These are phyloP conservation scores for Odontocolon sp. DNA, from an alignment of 2,888 invertebrate genomes.

Conservation along the genomic window DNA sequence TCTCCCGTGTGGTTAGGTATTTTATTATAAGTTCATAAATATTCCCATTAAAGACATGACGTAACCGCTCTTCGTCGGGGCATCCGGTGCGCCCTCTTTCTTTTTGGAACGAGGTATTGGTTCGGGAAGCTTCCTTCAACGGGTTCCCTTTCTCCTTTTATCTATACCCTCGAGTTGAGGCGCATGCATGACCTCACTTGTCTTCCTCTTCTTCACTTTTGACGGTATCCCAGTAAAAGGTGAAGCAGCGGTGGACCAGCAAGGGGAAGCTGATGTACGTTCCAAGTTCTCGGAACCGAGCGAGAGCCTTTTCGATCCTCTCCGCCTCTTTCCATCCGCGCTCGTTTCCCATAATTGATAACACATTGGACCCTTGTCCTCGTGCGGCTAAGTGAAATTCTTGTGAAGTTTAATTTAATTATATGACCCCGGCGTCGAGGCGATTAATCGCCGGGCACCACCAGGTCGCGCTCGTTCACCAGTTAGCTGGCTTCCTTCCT, in stretches of 20 bases:
- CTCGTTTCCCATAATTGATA: conserved; percentile 69
- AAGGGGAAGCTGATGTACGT: conserved; percentile 52
- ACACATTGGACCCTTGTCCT: conserved; percentile 71
- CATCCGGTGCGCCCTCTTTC: neutral
- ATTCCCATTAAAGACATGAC: conserved; percentile 50
- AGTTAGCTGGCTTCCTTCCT: conserved; percentile 24
- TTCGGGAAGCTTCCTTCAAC: neutral
- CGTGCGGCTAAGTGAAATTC: conserved; percentile 74
- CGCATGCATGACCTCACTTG: neutral
- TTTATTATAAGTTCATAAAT: conserved; percentile 61
- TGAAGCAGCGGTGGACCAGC: neutral
- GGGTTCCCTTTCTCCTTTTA: neutral
- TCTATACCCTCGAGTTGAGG: conserved; percentile 13
- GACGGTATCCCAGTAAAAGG: conserved; percentile 8
- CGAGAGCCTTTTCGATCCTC: conserved; percentile 59
- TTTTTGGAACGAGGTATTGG: neutral
- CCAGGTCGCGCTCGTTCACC: conserved; percentile 29
- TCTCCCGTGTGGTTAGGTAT: conserved; percentile 41
- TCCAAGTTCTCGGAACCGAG: conserved; percentile 46
- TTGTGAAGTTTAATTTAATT: conserved; percentile 76
- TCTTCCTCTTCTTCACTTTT: neutral
- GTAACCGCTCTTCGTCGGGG: neutral
- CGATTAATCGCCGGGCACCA: conserved; percentile 71
- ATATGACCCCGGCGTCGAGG: conserved; percentile 65
- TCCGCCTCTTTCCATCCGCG: too few relatives aligned